Percentiles rank a stretch among this genome's conserved stretches.
These are phyloP conservation scores for Drosophila repletoides DNA, from an alignment of 1,140 invertebrate species.

Conservation along the genomic window DNA sequence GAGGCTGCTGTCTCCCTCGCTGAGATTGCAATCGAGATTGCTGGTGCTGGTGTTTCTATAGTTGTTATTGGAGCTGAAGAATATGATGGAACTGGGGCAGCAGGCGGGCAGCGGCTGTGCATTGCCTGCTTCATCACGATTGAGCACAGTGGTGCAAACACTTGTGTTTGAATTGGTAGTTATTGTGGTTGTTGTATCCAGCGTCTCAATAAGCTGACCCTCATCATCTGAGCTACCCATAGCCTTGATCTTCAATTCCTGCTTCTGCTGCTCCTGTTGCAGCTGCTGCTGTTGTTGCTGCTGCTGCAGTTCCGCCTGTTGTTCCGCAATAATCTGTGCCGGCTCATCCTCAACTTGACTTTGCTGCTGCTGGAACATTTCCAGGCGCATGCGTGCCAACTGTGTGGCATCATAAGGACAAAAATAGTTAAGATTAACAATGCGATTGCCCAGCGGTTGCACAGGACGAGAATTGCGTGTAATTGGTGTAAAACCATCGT, in stretches of 20 bases:
- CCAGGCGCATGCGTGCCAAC: conserved; percentile 31
- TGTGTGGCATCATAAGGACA: conserved; percentile 58
- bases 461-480: conserved; percentile 83
- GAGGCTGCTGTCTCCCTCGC: conserved; percentile 11
- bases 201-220: conserved; percentile 52
- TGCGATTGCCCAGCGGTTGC: conserved; percentile 79
- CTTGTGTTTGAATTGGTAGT: conserved; percentile 48
- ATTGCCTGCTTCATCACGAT: conserved; percentile 15
- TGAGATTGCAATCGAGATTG: neutral
- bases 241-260: neutral
- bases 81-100: conserved; percentile 25
- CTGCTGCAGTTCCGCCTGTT: neutral
- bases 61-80: conserved; percentile 9
- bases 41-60: neutral
- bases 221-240: conserved; percentile 46
- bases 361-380: conserved; percentile 42
- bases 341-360: conserved; percentile 20
- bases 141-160: conserved; percentile 55
- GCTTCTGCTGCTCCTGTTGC: neutral
- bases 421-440: conserved; percentile 71
- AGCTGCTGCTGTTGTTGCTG: conserved; percentile 8
- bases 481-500: conserved; percentile 73
- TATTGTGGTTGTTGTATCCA: conserved; percentile 60
- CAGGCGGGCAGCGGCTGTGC: neutral
- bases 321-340: conserved; percentile 7